These are phyloP conservation scores for Prionailurus bengalensis DNA, from an alignment of 2,113 vertebrate species.

Conservation along the genomic window DNA sequence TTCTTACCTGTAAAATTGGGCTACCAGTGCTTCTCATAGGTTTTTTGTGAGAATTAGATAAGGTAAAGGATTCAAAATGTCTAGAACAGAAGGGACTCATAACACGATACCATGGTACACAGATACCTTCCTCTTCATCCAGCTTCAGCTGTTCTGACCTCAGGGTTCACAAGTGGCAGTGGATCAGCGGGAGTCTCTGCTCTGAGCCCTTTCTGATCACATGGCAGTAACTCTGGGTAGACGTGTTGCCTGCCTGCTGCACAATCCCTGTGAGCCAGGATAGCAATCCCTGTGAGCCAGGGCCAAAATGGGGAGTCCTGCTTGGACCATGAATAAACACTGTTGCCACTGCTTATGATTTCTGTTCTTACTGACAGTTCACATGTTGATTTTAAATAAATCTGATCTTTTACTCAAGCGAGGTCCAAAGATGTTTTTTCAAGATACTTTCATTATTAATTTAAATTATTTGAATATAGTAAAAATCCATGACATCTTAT, in stretches of 20 bases:
- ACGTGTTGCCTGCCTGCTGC: background rate
- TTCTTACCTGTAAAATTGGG: background rate
- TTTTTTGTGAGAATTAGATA: constrained; percentile 48
- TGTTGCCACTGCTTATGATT: background rate
- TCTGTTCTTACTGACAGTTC: background rate
- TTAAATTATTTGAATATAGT: constrained; percentile 33
- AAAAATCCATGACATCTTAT: background rate
- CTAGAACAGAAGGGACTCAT: background rate
- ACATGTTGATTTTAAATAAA: constrained; percentile 28
- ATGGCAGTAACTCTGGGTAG: background rate
- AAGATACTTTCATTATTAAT: background rate
- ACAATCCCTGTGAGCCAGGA: background rate
- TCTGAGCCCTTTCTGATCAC: background rate
- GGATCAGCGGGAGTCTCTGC: background rate
- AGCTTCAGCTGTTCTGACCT: background rate
- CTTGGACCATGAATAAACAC: background rate
- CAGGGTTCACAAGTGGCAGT: accelerated
- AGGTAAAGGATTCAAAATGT: background rate
- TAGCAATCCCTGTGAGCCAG: background rate
- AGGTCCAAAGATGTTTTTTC: background rate
- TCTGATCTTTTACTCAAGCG: background rate
- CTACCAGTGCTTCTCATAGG: background rate
- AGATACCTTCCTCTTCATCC: background rate
- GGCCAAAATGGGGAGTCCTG: background rate
- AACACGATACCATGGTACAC: background rate